Conservation (phyloP, 2,113 vertebrate species). For the Dromas ardeola region DNA sequence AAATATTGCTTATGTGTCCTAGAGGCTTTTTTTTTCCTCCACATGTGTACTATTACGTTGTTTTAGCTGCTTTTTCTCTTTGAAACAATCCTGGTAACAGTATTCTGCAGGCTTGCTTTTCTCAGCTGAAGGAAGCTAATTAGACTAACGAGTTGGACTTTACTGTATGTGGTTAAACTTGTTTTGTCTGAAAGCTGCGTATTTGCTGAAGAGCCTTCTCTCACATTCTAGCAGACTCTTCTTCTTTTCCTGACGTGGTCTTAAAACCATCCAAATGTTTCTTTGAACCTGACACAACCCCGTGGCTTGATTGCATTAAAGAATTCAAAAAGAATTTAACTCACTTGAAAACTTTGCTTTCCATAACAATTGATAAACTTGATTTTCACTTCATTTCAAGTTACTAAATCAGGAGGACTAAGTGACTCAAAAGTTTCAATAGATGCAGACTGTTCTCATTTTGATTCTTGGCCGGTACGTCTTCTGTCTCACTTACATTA, state of each 20-base stretch:
- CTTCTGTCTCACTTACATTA: fast-evolving
- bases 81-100: not conserved
- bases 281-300: not conserved
- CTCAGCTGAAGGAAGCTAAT: not conserved
- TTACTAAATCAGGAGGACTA: not conserved
- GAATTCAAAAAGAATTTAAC: not conserved
- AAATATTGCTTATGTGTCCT: not conserved
- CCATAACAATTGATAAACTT: not conserved
- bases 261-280: not conserved
- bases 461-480: not conserved
- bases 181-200: not conserved
- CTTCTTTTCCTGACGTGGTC: not conserved
- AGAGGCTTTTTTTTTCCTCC: not conserved
- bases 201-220: not conserved
- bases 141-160: not conserved
- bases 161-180: not conserved
- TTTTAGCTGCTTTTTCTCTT: not conserved
- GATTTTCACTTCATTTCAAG: not conserved
- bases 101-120: not conserved
- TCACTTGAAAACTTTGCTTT: not conserved
- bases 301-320: not conserved
- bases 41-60: not conserved
- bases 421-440: not conserved
- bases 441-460: not conserved
- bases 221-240: not conserved